These are phyloP conservation scores for Eilema caniola DNA, from an alignment of 2,888 invertebrate genomes.

Conservation along the genomic window DNA sequence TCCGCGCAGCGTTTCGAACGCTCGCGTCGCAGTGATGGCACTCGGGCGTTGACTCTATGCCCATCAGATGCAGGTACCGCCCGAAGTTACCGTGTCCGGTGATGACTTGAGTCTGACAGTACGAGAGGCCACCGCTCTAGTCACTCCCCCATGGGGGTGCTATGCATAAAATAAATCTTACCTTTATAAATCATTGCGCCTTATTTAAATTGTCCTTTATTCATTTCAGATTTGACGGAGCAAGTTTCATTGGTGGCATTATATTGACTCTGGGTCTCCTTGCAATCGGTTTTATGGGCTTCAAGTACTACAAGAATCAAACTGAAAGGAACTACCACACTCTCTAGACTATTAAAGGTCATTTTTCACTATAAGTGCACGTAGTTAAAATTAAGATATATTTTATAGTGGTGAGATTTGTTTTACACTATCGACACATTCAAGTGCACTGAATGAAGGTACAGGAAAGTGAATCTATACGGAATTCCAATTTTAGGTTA, in stretches of 20 bases:
- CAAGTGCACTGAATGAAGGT: constrained; percentile 48
- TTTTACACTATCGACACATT: constrained; percentile 32
- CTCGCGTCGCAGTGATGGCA: too few species aligned
- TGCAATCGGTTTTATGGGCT: constrained; percentile 93
- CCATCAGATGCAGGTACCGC: too few species aligned
- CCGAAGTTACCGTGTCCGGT: too few species aligned
- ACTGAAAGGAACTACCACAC: constrained; percentile 96
- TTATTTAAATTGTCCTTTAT: constrained; percentile 32
- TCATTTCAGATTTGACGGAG: constrained; percentile 89
- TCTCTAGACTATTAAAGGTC: constrained; percentile 87
- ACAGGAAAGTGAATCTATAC: constrained; percentile 35
- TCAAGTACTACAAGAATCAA: constrained; percentile 95
- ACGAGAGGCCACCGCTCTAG: too few species aligned
- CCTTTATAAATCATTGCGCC: neutral
- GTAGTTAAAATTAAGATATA: constrained; percentile 51
- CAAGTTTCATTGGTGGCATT: constrained; percentile 95
- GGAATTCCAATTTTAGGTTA: constrained; percentile 14
- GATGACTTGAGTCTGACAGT: too few species aligned
- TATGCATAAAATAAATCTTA: neutral
- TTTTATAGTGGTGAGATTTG: constrained; percentile 43
- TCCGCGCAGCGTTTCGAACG: too few species aligned
- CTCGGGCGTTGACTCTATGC: too few species aligned
- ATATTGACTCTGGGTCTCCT: constrained; percentile 92
- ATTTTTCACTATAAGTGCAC: constrained; percentile 73
- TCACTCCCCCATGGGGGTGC: too few species aligned